Evolutionary conservation across 2,797 vertebrate species (phyloP).

Genomic region (Oceanodroma leucorhoa): DNA sequence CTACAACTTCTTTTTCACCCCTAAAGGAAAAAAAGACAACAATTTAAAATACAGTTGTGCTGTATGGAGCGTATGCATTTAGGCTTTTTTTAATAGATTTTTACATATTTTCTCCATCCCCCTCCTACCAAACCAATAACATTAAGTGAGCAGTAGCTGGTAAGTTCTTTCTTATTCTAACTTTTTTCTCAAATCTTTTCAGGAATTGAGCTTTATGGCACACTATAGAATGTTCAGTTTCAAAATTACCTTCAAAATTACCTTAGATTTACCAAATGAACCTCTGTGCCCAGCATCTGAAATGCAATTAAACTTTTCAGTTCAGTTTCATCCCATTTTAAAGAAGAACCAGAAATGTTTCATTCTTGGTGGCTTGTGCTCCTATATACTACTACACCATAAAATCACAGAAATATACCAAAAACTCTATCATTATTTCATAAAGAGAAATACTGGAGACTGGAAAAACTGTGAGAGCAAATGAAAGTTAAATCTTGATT

Average conservation of each 20-base stretch:
- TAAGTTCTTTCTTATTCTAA: not conserved
- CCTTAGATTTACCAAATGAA: not conserved
- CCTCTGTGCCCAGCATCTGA: not conserved
- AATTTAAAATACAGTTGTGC: not conserved
- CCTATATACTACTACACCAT: not conserved
- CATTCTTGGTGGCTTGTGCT: not conserved
- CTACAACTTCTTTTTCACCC: not conserved
- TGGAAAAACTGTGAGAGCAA: not conserved
- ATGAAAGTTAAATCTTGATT: not conserved
- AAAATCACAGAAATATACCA: not conserved
- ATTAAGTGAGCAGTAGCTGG: not conserved
- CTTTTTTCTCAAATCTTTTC: not conserved
- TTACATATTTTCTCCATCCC: not conserved
- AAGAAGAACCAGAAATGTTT: not conserved
- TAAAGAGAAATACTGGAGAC: not conserved
- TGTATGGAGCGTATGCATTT: not conserved
- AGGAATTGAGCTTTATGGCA: not conserved
- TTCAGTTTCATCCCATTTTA: not conserved
- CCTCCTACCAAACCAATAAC: fast-evolving
- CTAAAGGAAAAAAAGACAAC: not conserved
- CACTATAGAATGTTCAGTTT: not conserved
- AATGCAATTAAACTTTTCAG: not conserved
- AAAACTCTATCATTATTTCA: not conserved
- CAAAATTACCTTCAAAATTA: not conserved
- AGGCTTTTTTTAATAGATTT: not conserved